Percentiles rank a stretch among this genome's conserved stretches.
phyloP scores from a whole-genome alignment of 2,797 vertebrate species.

The Sphenodon punctatus region DNA sequence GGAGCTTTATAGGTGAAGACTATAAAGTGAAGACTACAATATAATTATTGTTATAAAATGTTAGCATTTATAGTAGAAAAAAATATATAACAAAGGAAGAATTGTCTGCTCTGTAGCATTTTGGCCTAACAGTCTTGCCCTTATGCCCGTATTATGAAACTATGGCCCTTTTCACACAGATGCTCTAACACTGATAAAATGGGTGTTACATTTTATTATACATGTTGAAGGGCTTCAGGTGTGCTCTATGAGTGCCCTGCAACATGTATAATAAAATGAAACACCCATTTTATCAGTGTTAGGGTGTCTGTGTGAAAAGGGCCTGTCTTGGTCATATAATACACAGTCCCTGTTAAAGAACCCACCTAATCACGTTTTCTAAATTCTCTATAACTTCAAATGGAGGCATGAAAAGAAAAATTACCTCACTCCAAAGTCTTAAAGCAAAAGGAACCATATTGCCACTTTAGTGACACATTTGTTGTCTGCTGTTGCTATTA shows the following conservation, averaged over 20 bases:
- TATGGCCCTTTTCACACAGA: too few species aligned
- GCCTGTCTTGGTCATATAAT: slow-evolving; percentile 28
- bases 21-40: too few species aligned
- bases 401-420: slow-evolving; percentile 74
- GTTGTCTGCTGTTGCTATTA: slow-evolving; percentile 83
- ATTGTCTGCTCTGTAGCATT: slow-evolving; percentile 19
- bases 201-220: too few species aligned
- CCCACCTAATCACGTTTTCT: slow-evolving; percentile 64
- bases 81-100: slow-evolving; percentile 31
- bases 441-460: slow-evolving; percentile 84
- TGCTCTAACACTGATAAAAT: too few species aligned
- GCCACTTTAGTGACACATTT: slow-evolving; percentile 83
- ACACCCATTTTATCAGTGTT: too few species aligned
- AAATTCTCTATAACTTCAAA: slow-evolving; percentile 79
- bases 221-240: too few species aligned
- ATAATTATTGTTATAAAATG: slow-evolving; percentile 33
- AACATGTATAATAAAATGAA: too few species aligned
- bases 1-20: too few species aligned
- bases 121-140: slow-evolving; percentile 32
- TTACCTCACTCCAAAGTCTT: slow-evolving; percentile 76
- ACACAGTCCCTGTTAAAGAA: slow-evolving; percentile 56
- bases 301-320: too few species aligned
- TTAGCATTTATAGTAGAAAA: slow-evolving; percentile 22
- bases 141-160: slow-evolving; percentile 8
- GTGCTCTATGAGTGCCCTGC: too few species aligned